Conservation (phyloP, 2,888 invertebrate species). For the Eupeodes latifasciatus region DNA sequence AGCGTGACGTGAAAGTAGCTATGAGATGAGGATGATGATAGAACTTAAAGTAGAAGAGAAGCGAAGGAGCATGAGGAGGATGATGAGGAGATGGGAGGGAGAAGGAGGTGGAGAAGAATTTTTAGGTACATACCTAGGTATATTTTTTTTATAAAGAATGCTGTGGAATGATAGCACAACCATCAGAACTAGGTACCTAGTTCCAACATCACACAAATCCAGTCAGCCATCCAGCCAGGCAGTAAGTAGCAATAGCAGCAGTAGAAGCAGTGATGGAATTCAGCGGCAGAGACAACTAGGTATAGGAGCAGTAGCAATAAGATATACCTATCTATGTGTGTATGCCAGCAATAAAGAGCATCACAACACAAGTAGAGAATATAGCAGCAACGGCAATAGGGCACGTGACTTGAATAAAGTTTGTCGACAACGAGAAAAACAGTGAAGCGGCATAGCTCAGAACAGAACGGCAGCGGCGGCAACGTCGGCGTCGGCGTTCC, state of each 20-base stretch:
- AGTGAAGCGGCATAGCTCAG: constrained; percentile 13
- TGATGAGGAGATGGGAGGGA: too few relatives aligned
- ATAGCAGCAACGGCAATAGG: constrained; percentile 71
- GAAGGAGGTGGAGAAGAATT: background rate
- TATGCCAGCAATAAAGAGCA: constrained; percentile 40
- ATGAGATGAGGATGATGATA: constrained; percentile 26
- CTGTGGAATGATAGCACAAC: constrained; percentile 14
- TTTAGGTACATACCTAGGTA: background rate
- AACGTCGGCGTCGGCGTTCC: background rate
- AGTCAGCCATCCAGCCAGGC: constrained; percentile 1
- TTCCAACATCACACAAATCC: constrained; percentile 18
- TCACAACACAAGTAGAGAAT: constrained; percentile 37
- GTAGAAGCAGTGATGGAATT: background rate
- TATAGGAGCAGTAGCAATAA: background rate
- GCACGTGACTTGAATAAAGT: constrained; percentile 75
- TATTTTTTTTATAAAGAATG: constrained; percentile 34
- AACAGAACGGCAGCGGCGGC: background rate
- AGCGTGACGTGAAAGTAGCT: constrained; percentile 52
- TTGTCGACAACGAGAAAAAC: constrained; percentile 39
- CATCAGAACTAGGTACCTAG: constrained; percentile 14
- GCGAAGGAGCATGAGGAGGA: background rate
- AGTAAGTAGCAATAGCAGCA: background rate
- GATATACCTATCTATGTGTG: background rate
- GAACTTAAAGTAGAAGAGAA: background rate
- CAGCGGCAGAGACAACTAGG: background rate